Evolutionary conservation across 1,140 invertebrate species (phyloP), one percentile per base, ranked within the genome.

Genomic region (Zelostemma sp.): DNA sequence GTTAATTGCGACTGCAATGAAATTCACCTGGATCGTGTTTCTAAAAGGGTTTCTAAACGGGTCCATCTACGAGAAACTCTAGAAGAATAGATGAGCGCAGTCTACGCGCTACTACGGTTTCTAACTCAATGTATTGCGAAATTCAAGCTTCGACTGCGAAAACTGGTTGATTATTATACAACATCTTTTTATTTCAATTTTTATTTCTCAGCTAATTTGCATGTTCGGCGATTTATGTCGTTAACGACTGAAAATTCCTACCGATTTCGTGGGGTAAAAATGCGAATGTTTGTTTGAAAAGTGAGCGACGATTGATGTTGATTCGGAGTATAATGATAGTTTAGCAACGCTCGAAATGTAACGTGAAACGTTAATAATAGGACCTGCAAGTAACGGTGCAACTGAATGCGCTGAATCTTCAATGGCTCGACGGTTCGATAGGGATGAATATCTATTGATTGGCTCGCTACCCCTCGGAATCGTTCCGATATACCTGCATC

Each of bases 361-460:
- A 21, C 49, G 54, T 45, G 46, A 62, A 66, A 56, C 55, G 64
- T 72, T 56, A 66, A 72, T 65, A 77, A 71, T 78, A 74, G 75
- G 77, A 83, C 81, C 81, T 83, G 81, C 73, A 49, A 61, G 54
- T 50, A 68, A 74, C 61, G 46, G 62, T 80, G 74, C 73, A 80
- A 71, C 66, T 77, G 78, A 84, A 82, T 82, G 79, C 82, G 79
- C 38, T 72, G 74, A 76, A 75, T 78, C 71, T 70, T 80, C 75
- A 79, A 78, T 82, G 58, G 72, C 54, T 68, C 31, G 56, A 60
- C 47, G 48, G 62, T 74, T 74, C 70, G 74, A 72, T 75, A 75
- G 80, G 81, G 82, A 82, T 82, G 77, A 80, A 84, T 81, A 81
- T 83, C 78, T 81, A 82, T 84, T 84, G 82, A 83, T 84, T 82